Evolutionary conservation across 2,113 vertebrate species (phyloP).

Genomic region (Psettodes erumei): DNA sequence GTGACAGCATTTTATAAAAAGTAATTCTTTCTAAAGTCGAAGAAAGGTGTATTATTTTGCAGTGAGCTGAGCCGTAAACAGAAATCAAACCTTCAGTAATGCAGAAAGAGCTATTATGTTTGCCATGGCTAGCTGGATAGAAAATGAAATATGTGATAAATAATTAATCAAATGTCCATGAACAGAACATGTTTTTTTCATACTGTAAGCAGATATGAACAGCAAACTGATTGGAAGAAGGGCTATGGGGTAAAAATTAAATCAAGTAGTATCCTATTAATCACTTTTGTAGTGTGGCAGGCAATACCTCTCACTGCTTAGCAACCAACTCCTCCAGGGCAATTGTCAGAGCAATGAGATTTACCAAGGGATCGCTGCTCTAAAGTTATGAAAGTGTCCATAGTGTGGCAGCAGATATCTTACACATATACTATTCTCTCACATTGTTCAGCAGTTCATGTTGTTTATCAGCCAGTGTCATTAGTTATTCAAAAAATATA

Average conservation of each 20-base stretch:
- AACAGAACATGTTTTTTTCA: constrained; percentile 25
- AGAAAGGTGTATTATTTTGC: constrained; percentile 33
- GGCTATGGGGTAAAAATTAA: constrained; percentile 47
- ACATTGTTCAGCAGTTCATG: constrained; percentile 17
- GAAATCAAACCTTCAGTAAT: constrained; percentile 44
- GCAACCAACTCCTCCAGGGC: constrained; percentile 67
- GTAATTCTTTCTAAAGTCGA: constrained; percentile 5
- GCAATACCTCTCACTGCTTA: constrained; percentile 61
- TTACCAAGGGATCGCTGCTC: constrained; percentile 44
- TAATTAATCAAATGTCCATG: constrained; percentile 53
- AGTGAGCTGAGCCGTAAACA: constrained; percentile 41
- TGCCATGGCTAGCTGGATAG: constrained; percentile 6
- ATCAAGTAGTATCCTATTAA: constrained; percentile 59
- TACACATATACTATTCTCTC: constrained; percentile 23
- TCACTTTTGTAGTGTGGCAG: constrained; percentile 63
- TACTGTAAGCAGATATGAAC: constrained; percentile 35
- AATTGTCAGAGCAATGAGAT: constrained; percentile 59
- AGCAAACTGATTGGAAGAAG: constrained; percentile 27
- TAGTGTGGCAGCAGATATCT: constrained; percentile 48
- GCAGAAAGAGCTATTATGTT: constrained; percentile 30
- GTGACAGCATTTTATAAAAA: constrained; percentile 26
- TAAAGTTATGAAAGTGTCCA: constrained; percentile 58
- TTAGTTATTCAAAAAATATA: constrained; percentile 52
- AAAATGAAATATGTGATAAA: constrained; percentile 45
- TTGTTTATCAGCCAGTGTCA: constrained; percentile 9